phyloP scores from a whole-genome alignment of 2,797 vertebrate species.

The Epinephelus awoara region DNA sequence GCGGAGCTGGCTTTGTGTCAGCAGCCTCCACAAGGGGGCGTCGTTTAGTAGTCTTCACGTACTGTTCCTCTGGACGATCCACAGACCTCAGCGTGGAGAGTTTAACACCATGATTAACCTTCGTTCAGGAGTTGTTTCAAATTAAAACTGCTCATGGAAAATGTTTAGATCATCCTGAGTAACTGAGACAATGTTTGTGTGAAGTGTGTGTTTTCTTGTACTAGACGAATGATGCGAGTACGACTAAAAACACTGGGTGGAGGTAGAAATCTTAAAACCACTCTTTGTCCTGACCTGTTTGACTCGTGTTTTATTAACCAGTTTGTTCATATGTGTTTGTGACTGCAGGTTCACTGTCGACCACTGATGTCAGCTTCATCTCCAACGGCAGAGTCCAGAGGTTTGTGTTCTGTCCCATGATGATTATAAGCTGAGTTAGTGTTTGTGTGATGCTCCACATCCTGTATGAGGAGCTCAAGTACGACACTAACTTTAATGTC shows the following conservation, averaged over 20 bases:
- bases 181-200: neutral
- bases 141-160: neutral
- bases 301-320: neutral
- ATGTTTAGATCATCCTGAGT: neutral
- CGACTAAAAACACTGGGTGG: neutral
- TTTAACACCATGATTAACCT: neutral
- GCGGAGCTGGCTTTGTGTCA: neutral
- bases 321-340: slow-evolving; percentile 6
- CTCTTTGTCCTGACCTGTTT: neutral
- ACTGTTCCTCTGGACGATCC: no score
- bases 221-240: neutral
- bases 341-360: slow-evolving; percentile 77
- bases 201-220: neutral
- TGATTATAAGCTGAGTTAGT: neutral
- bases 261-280: no score
- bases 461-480: neutral
- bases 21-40: slow-evolving; percentile 5
- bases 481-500: neutral
- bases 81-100: neutral
- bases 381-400: slow-evolving; percentile 73
- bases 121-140: accelerated
- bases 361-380: slow-evolving; percentile 74
- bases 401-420: slow-evolving; percentile 59
- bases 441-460: no score
- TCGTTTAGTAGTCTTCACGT: neutral